These are phyloP conservation scores for Anabacerthia variegaticeps DNA, from an alignment of 2,797 vertebrate genomes.

Conservation along the genomic window DNA sequence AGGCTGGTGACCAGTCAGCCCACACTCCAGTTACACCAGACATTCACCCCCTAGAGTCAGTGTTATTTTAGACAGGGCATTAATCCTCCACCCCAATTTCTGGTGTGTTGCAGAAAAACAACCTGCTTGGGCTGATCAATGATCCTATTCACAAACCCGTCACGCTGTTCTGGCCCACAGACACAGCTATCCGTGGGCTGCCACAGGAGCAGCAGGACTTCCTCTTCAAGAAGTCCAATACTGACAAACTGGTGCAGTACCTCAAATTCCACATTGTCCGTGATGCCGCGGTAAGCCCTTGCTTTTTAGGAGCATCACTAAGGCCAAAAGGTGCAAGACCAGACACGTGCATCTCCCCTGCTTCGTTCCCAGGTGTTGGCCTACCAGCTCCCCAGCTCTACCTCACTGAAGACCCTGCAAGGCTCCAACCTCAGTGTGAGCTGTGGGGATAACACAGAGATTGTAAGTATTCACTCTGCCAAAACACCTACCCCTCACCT, in stretches of 20 bases:
- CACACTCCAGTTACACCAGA: background rate
- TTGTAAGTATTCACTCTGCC: conserved; percentile 74
- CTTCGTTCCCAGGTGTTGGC: conserved; percentile 76
- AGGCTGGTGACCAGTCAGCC: background rate
- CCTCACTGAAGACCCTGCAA: conserved; percentile 84
- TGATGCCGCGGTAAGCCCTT: conserved; percentile 76
- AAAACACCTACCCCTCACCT: background rate
- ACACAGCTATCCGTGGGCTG: conserved; percentile 81
- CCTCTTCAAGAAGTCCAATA: conserved; percentile 83
- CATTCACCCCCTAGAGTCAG: background rate
- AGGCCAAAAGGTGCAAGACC: background rate
- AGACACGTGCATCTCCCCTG: fast-evolving
- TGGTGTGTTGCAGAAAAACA: conserved; percentile 80
- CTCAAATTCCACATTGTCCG: conserved; percentile 90
- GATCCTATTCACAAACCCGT: conserved; percentile 82
- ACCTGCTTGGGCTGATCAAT: conserved; percentile 77
- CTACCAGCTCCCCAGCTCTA: conserved; percentile 72
- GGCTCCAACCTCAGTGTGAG: conserved; percentile 84
- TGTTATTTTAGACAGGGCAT: background rate
- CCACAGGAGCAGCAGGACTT: conserved; percentile 84
- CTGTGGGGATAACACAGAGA: conserved; percentile 78
- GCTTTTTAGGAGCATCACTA: background rate
- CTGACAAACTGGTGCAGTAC: conserved; percentile 82
- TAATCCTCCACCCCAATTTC: background rate
- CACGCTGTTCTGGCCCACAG: conserved; percentile 89